phyloP scores from a whole-genome alignment of 2,113 vertebrate genomes.

The Barbus barbus region DNA sequence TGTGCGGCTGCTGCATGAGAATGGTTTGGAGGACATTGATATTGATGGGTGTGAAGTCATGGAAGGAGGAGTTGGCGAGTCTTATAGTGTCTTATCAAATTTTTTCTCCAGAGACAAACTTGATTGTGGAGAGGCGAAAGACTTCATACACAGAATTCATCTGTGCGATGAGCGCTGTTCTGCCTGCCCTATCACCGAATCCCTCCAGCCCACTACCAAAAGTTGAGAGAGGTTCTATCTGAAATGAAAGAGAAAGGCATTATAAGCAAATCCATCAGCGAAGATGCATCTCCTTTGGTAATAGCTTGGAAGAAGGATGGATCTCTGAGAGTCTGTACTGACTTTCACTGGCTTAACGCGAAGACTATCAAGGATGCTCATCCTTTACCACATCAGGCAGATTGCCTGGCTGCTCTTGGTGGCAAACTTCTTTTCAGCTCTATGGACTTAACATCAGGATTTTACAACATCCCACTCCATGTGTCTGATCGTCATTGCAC shows the following conservation, averaged over 20 bases:
- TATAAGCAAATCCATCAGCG: too few species aligned
- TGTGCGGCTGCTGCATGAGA: background rate
- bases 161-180: background rate
- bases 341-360: too few species aligned
- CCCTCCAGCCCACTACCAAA: background rate
- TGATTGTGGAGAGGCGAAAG: slow-evolving; percentile 38
- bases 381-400: too few species aligned
- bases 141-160: background rate
- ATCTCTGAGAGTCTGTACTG: background rate
- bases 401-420: too few species aligned
- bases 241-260: slow-evolving; percentile 20
- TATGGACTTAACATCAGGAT: too few species aligned
- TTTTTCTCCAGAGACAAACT: slow-evolving; percentile 39
- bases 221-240: background rate
- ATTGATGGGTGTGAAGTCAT: slow-evolving; percentile 18
- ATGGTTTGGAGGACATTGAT: slow-evolving; percentile 16
- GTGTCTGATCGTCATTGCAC: too few species aligned
- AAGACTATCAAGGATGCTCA: too few species aligned
- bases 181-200: background rate
- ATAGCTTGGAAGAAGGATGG: background rate
- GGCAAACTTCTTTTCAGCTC: too few species aligned
- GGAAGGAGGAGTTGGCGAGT: background rate
- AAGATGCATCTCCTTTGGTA: too few species aligned
- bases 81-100: slow-evolving; percentile 17
- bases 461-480: too few species aligned